A percentile compares a stretch with the other conserved stretches of the same genome.
Evolutionary conservation across 2,113 vertebrate species (phyloP).

Genomic region (Xenotilapia caudafasciata): DNA sequence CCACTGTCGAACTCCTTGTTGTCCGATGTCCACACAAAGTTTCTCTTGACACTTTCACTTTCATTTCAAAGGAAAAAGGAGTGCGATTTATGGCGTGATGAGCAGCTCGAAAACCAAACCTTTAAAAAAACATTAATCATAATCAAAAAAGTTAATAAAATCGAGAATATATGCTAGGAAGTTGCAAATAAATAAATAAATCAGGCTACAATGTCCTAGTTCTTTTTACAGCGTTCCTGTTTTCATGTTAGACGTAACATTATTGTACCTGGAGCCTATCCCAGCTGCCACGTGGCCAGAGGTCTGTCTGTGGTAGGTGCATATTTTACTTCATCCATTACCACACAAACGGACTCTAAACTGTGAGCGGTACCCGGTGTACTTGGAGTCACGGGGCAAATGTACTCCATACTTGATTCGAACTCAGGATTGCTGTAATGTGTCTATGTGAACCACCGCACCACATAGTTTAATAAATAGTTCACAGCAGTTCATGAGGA

Average conservation of each 20-base stretch:
- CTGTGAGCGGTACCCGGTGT: not conserved
- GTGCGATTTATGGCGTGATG: not conserved
- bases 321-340: not conserved
- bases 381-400: not conserved
- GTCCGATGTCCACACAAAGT: not conserved
- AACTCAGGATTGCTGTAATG: not conserved
- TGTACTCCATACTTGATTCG: not conserved
- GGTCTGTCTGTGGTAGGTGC: not conserved
- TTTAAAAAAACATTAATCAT: not conserved
- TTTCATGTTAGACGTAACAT: not conserved
- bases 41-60: constrained; percentile 59
- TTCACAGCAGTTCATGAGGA: not conserved
- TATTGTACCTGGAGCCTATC: not conserved
- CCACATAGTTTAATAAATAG: not conserved
- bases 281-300: not conserved
- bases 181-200: not conserved
- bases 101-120: not conserved
- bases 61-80: constrained; percentile 34
- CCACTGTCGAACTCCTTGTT: not conserved
- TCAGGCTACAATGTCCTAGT: not conserved
- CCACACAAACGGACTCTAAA: not conserved
- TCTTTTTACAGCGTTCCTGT: not conserved
- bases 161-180: not conserved
- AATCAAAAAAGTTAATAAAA: not conserved
- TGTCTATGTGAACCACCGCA: not conserved